Conservation (phyloP, 1,140 invertebrate species). For the Ganaspis sp. region DNA sequence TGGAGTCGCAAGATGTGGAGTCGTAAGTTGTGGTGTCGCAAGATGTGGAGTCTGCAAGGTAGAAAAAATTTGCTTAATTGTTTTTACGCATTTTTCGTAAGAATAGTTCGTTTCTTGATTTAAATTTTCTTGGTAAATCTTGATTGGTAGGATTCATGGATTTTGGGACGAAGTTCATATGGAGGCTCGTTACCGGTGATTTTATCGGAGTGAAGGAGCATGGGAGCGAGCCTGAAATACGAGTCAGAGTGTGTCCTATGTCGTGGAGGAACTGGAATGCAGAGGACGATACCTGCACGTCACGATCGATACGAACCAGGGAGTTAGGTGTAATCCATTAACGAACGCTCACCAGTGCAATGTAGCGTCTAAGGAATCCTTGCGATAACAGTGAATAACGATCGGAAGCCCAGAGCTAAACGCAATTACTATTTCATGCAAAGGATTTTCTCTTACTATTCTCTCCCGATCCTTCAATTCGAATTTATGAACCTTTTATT, state of each 20-base stretch:
- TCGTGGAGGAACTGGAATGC: slow-evolving; percentile 56
- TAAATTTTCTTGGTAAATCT: background rate
- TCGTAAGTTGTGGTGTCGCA: no score
- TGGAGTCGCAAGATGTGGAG: no score
- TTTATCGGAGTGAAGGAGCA: slow-evolving; percentile 54
- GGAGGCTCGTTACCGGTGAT: slow-evolving; percentile 53
- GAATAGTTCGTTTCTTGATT: background rate
- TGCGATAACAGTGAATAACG: slow-evolving; percentile 26
- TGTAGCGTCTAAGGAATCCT: slow-evolving; percentile 21
- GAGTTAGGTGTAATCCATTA: slow-evolving; percentile 54
- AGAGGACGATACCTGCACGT: slow-evolving; percentile 42
- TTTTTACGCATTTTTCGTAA: background rate
- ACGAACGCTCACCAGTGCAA: slow-evolving; percentile 15
- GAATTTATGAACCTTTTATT: background rate
- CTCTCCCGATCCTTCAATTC: background rate
- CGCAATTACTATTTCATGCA: slow-evolving; percentile 18
- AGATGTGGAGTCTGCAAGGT: no score
- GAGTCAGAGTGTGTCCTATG: slow-evolving; percentile 51
- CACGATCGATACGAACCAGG: slow-evolving; percentile 53
- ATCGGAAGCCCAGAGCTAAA: background rate
- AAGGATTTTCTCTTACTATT: background rate
- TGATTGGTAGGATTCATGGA: background rate
- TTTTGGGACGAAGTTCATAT: slow-evolving; percentile 52
- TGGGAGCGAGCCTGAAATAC: slow-evolving; percentile 50
- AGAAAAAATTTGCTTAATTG: no score